Evolutionary conservation across 1,140 invertebrate genomes (phyloP).

Genomic region (Tetramorium simillimum): DNA sequence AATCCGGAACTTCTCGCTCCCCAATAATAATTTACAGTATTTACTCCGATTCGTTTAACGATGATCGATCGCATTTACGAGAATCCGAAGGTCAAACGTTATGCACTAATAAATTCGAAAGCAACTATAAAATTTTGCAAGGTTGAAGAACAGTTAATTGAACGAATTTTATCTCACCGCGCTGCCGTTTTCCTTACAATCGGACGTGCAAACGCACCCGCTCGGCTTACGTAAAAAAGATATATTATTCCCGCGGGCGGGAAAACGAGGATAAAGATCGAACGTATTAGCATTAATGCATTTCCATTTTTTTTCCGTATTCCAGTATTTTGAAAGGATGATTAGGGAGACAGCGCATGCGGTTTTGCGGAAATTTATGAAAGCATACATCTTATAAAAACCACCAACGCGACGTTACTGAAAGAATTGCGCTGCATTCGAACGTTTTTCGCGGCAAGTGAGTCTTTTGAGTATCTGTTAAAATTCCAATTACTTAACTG

Average conservation of each 20-base stretch:
- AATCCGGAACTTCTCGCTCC: neutral
- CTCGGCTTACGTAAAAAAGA: constrained; percentile 18
- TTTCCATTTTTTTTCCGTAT: neutral
- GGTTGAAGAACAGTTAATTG: constrained; percentile 33
- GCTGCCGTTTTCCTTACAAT: neutral
- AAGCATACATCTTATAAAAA: constrained; percentile 9
- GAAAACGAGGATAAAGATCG: constrained; percentile 24
- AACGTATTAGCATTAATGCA: neutral
- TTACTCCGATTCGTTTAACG: constrained; percentile 20
- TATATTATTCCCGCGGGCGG: neutral
- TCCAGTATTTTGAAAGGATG: neutral
- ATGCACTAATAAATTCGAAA: constrained; percentile 61
- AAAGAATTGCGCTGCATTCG: neutral
- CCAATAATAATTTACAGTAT: neutral
- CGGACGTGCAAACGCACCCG: neutral
- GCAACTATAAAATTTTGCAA: constrained; percentile 54
- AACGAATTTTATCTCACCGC: constrained; percentile 6
- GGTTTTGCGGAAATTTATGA: constrained; percentile 50
- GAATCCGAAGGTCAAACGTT: constrained; percentile 49
- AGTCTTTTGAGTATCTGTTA: neutral
- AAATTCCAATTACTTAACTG: neutral
- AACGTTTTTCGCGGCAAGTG: neutral
- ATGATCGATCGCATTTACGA: constrained; percentile 9
- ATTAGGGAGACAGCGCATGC: neutral
- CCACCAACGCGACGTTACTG: neutral